These are phyloP conservation scores for Brenthis ino DNA, from an alignment of 2,888 invertebrate genomes.

Conservation along the genomic window DNA sequence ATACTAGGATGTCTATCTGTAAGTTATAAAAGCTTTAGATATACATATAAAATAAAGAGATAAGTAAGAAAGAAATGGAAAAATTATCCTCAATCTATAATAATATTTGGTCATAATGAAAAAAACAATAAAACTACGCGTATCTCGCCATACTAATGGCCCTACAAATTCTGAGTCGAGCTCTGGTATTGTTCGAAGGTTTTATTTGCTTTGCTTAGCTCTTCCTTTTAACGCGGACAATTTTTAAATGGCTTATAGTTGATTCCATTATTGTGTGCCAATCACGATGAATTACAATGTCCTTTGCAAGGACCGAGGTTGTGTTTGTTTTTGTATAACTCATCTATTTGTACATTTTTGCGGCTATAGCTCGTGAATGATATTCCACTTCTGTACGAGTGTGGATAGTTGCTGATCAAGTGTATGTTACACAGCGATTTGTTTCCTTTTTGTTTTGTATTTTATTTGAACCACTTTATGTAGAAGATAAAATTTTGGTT, in stretches of 20 bases:
- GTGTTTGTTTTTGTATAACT: constrained; percentile 70
- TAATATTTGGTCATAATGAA: too few species aligned
- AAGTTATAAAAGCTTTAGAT: too few species aligned
- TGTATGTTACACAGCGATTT: too few species aligned
- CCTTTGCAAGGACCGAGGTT: constrained; percentile 73
- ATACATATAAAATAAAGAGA: background rate
- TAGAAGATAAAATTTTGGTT: too few species aligned
- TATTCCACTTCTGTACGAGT: too few species aligned
- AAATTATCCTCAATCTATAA: background rate
- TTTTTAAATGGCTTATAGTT: constrained; percentile 81
- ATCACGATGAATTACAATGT: constrained; percentile 82
- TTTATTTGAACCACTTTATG: too few species aligned
- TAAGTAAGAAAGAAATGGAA: background rate
- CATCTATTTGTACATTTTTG: constrained; percentile 71
- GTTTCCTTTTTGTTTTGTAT: too few species aligned
- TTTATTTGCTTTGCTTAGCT: constrained; percentile 64
- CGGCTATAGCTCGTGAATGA: constrained; percentile 23
- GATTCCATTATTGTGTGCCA: constrained; percentile 83
- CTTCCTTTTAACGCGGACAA: constrained; percentile 76
- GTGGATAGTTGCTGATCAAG: too few species aligned
- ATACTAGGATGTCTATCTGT: too few species aligned
- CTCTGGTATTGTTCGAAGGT: constrained; percentile 75
- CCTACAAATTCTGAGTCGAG: constrained; percentile 72
- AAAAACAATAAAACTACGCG: background rate
- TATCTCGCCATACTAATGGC: constrained; percentile 64